Evolutionary conservation across 2,113 vertebrate species (phyloP), one percentile per base, ranked within the genome.

Genomic region (Anhinga rufa): DNA sequence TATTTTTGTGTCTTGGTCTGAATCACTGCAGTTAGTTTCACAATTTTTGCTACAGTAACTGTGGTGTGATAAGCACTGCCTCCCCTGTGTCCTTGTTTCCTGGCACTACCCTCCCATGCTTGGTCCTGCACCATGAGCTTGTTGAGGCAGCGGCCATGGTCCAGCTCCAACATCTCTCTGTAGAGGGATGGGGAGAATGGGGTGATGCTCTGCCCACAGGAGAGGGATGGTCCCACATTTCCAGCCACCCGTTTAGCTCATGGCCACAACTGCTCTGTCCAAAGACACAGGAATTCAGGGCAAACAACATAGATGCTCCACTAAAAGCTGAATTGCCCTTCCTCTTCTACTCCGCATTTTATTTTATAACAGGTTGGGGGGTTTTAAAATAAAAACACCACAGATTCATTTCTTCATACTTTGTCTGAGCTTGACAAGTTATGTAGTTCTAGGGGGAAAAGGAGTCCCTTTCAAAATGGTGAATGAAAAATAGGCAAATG

Each of bases 91-190:
- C 68, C 40, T 55, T 70, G 19, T 40, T 44, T 65, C 38, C 55
- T 51, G 31, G 55, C 46, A 46, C 82, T 57, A 46, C 68, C 52
- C 14, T 81, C 42, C 48, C 38, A 54, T 0, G 2, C 8, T 60
- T 25, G 17, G 32, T 66, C 71, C 34, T 62, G 48, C 34, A 29
- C 25, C 2, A 0, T 5, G 5, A 88, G 34, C 34, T 58, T 34
- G 46, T 12, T 0, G 0, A 28, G 65, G 26, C 34, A 72, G 10
- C 1, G 4, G 32, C 40, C 1, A 0, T 48, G 48, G 36, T 36
- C 60, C 44, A 75, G n/a, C 12, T 17, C 42, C 34, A 58, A 29
- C 42, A 71, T 19, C 21, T 17, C 16, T 52, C 48, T 0, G 0
- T 31, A 70, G n/a, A 1, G 1, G 36, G 62, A 7, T 46, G 25